Conservation (phyloP, 1,140 invertebrate genomes). For the Lordiphosa stackelbergi region DNA sequence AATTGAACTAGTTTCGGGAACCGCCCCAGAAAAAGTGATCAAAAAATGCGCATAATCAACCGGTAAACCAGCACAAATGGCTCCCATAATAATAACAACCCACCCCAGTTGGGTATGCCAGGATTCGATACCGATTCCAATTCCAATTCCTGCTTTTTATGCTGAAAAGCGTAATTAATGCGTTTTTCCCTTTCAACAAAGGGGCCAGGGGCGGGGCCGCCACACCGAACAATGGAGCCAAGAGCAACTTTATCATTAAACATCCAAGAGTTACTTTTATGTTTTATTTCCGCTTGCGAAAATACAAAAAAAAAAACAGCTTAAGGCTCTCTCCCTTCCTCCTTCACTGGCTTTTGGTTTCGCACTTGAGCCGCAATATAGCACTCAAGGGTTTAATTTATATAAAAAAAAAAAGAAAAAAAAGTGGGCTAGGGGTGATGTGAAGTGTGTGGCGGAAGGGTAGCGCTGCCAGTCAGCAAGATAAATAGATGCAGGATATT, state of each 20-base stretch:
- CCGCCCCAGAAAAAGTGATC: slow-evolving; percentile 30
- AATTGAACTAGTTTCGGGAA: slow-evolving; percentile 43
- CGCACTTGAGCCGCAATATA: slow-evolving; percentile 69
- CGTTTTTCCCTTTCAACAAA: slow-evolving; percentile 56
- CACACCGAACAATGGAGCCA: slow-evolving; percentile 17
- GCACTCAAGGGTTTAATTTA: slow-evolving; percentile 71
- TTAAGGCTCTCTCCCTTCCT: slow-evolving; percentile 31
- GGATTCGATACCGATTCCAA: slow-evolving; percentile 18
- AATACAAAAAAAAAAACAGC: slow-evolving; percentile 35
- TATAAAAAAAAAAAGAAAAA: slow-evolving; percentile 25
- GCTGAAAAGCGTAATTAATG: slow-evolving; percentile 73
- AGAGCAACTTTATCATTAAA: slow-evolving; percentile 68
- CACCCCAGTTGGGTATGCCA: slow-evolving; percentile 16
- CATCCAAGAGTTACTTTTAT: slow-evolving; percentile 72
- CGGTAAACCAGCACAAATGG: slow-evolving; percentile 62
- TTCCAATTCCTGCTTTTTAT: slow-evolving; percentile 39
- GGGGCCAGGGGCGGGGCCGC: too few species aligned
- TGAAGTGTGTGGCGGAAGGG: slow-evolving; percentile 26
- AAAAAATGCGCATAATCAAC: slow-evolving; percentile 56
- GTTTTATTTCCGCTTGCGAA: slow-evolving; percentile 64
- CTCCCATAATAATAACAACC: slow-evolving; percentile 37
- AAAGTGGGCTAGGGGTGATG: slow-evolving; percentile 12
- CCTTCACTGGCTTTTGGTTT: slow-evolving; percentile 19
- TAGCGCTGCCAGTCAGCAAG: slow-evolving; percentile 33
- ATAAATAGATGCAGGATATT: slow-evolving; percentile 72